Evolutionary conservation across 2,797 vertebrate genomes (phyloP), one percentile per base, ranked within the genome.

Genomic region (Lithobates pipiens): DNA sequence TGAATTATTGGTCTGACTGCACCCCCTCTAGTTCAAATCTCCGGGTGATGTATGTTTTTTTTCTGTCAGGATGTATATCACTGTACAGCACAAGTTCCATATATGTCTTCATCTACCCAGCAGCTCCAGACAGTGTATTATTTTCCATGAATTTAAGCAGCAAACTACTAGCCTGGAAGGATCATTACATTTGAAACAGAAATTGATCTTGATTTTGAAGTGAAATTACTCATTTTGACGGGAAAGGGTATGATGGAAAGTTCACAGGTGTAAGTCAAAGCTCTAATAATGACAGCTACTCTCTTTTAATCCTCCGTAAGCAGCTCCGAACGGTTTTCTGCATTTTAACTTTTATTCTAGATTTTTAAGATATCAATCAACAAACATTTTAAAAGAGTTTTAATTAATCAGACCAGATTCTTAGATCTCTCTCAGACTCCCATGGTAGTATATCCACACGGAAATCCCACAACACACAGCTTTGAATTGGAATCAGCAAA

Each of bases 181-280:
- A 65, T n/a, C 25, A 65, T 65, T 65, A 65, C 65, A 29, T 25
- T 29, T 67, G 10, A 29, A 67, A 67, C n/a, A 67, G 13, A 67
- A 67, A 67, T 67, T 67, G 65, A 67, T 67, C 65, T 67, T 29
- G 65, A 67, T 67, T 67, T 27, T 67, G 65, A 29, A 25, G 65
- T 25, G 65, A 67, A 67, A 29, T 67, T 10, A 27, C 27, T 67
- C 65, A 67, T 15, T 67, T 4, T 67, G 25, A 67, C 27, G 65
- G 10, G 23, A 63, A 65, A 65, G 23, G n/a, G 61, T 65, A 65
- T 65, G 23, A 65, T 11, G 4, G 4, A 67, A 27, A 67, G 65
- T 67, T 67, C 65, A 67, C 25, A 67, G 65, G 13, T 67, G n/a
- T 67, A 29, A 67, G 65, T 25, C 11, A 67, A 67, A 67, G 61